Evolutionary conservation across 2,888 invertebrate genomes (phyloP), one percentile per base, ranked within the genome.

Genomic region (Stomorhina lunata): DNA sequence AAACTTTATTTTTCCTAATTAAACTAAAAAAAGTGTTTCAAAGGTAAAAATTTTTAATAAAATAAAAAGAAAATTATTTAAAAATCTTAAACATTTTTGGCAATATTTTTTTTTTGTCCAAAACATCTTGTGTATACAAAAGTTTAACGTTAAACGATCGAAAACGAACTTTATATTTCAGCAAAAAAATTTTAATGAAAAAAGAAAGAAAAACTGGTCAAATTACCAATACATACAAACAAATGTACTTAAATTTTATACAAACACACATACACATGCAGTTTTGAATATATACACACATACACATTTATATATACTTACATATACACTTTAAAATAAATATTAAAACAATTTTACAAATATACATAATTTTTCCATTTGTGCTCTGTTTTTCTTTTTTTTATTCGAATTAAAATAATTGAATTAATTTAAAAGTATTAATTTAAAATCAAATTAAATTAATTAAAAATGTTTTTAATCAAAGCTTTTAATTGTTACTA

Each of bases 141-240:
- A 25, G n/a, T 29, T 69, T 53, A 37, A 20, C 45, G 45, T 77
- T 83, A 81, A 84, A 81, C 81, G 84, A 84, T 84, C 83, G 79
- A 69, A 83, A 78, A 77, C 83, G 82, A 78, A 77, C 81, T 59
- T 81, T 50, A 57, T 65, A 43, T 59, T 57, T 57, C 15, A 32
- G 61, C 20, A 57, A 48, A 48, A 32, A 55, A 53, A 17, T 12
- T 45, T 40, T 40, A 45, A 29, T 40, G 32, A 37, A 57, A 34
- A 7, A 22, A 43, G 12, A 22, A n/a, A 17, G 15, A 68, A 63
- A 34, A 57, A 53, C 50, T 29, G 37, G 68, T 37, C 55, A 59
- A 66, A 53, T 48, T 59, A 65, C 29, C 22, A 57, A 66, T 27
- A 76, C 43, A 75, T 22, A 63, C 34, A 63, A 6, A 59, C 63